These are phyloP conservation scores for Phaedon cochleariae DNA, from an alignment of 2,888 invertebrate genomes.

Conservation along the genomic window DNA sequence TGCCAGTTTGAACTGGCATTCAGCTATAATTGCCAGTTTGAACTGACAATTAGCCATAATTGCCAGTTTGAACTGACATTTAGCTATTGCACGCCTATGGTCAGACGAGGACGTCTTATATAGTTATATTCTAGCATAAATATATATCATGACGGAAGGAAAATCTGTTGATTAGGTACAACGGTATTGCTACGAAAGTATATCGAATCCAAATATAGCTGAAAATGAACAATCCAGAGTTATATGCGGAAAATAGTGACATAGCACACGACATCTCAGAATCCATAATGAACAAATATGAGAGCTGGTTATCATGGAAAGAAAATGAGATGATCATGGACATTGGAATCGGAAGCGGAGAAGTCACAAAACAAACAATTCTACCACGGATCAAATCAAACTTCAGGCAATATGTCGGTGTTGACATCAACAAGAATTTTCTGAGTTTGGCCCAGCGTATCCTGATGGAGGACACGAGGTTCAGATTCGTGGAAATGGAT, in stretches of 20 bases:
- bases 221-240: neutral
- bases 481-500: conserved; percentile 35
- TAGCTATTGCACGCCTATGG: too few relatives aligned
- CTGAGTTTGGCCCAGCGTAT: neutral
- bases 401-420: neutral
- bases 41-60: too few relatives aligned
- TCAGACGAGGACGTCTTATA: too few relatives aligned
- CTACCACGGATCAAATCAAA: neutral
- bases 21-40: too few relatives aligned
- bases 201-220: too few relatives aligned
- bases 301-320: neutral
- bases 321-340: neutral
- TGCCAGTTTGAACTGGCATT: too few relatives aligned
- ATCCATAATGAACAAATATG: neutral
- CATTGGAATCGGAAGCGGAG: neutral
- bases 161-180: too few relatives aligned
- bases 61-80: too few relatives aligned
- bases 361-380: neutral
- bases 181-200: too few relatives aligned
- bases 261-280: neutral
- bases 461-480: neutral
- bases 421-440: neutral
- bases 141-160: too few relatives aligned
- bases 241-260: neutral
- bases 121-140: too few relatives aligned